Evolutionary conservation across 2,797 vertebrate genomes (phyloP).

Genomic region (Potorous gilbertii): DNA sequence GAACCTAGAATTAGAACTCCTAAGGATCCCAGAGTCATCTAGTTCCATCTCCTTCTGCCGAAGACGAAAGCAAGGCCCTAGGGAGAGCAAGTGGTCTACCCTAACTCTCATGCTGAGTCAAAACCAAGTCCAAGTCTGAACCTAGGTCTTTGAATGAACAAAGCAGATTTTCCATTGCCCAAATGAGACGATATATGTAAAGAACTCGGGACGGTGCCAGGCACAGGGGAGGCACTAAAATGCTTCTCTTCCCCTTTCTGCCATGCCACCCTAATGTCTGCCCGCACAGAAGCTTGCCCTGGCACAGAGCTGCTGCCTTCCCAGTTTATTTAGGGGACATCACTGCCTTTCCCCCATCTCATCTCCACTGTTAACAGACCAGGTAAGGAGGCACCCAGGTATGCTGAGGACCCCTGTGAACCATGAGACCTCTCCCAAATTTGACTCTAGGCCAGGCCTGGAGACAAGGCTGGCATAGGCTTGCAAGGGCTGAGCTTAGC

Average conservation of each 20-base stretch:
- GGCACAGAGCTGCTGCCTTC: not conserved
- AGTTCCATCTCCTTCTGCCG: not conserved
- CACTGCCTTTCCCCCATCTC: not conserved
- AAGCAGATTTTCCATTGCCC: not conserved
- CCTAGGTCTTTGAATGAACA: not conserved
- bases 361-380: not conserved
- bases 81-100: not conserved
- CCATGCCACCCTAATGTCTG: not conserved
- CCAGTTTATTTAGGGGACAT: not conserved
- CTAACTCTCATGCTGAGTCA: not conserved
- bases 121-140: not conserved
- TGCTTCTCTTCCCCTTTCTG: not conserved
- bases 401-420: conserved; percentile 12
- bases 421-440: not conserved
- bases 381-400: not conserved
- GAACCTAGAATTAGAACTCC: not conserved
- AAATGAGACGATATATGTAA: not conserved
- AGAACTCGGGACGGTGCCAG: not conserved
- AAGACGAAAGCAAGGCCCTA: conserved; percentile 35
- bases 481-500: rapidly evolving
- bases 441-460: conserved; percentile 13
- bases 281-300: too few relatives aligned
- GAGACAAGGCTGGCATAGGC: not conserved
- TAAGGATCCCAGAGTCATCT: not conserved
- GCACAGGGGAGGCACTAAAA: not conserved